phyloP scores from a whole-genome alignment of 1,140 invertebrate species.

The Leptinotarsa defecta region DNA sequence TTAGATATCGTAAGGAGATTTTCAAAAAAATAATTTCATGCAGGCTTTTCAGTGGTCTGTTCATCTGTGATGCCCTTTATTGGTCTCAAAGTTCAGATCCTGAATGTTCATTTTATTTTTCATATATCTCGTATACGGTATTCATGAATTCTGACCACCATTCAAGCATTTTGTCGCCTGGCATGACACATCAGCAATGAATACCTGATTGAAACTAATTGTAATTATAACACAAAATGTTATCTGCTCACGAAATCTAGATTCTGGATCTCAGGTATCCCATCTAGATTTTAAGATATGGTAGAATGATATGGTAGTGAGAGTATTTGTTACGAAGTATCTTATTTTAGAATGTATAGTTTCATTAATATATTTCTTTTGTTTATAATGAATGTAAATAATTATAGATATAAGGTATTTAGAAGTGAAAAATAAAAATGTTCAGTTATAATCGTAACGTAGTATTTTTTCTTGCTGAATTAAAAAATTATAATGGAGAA shows the following conservation, averaged over 20 bases:
- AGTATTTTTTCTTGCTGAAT: no score
- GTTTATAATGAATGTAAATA: slow-evolving; percentile 13
- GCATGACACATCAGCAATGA: neutral
- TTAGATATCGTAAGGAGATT: no score
- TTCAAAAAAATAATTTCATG: no score
- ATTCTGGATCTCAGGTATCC: neutral
- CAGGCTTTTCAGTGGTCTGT: no score
- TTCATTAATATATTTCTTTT: slow-evolving; percentile 23
- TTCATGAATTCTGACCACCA: neutral
- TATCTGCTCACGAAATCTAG: neutral
- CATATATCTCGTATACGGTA: no score
- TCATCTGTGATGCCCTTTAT: no score
- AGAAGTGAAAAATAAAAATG: slow-evolving; percentile 1
- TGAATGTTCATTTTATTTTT: no score
- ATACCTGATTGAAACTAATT: slow-evolving; percentile 3
- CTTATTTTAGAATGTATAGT: slow-evolving; percentile 22
- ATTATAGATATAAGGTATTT: slow-evolving; percentile 19
- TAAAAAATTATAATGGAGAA: no score
- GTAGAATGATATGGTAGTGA: slow-evolving; percentile 6
- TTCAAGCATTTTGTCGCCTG: neutral
- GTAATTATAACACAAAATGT: neutral
- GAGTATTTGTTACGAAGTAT: slow-evolving; percentile 18
- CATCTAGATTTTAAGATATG: neutral
- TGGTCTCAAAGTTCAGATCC: no score
- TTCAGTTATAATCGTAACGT: neutral